Evolutionary conservation across 2,888 invertebrate species (phyloP), one percentile per base, ranked within the genome.

Genomic region (Strigamia transsilvanica): DNA sequence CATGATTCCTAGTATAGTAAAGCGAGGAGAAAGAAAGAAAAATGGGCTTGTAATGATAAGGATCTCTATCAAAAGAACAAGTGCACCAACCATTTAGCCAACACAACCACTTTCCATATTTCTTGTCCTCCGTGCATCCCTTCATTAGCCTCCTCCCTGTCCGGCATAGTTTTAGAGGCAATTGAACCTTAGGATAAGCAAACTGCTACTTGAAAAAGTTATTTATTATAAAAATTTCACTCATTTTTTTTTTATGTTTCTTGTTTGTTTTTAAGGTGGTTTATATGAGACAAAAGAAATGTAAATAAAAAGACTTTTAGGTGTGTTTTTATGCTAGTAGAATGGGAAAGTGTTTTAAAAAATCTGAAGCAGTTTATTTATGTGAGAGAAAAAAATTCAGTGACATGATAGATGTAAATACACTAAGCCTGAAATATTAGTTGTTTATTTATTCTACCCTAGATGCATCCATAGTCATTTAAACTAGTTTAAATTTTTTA

Each of bases 111-210:
- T 61, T 61, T 61, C 61, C 61, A 61, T 61, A 61, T 61, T 61
- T 61, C 61, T 61, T 61, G 61, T 61, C 61, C 18, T 61, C 61
- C 61, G 18, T 61, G 18, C 61, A 61, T 21, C 61, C 61, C 61
- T 61, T 61, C 61, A 61, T 61, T 61, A 61, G 61, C 61, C 61
- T 61, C 61, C 61, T 61, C 61, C 61, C 61, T 61, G 61, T 61
- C 61, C 61, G 18, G 9, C n/a, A 18, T 18, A 18, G 2, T 61
- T 61, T 61, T 61, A 61, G 61, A 61, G 61, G 61, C 61, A 61
- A 61, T 61, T 61, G 61, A 61, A 61, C 61, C 61, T 61, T 61
- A 61, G 21, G 61, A 61, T 61, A 61, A 61, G 23, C 61, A 61
- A 61, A 61, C 61, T 61, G 61, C 61, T 61, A 61, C 61, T 61